phyloP scores from a whole-genome alignment of 2,888 invertebrate genomes.

The Mythimna impura region DNA sequence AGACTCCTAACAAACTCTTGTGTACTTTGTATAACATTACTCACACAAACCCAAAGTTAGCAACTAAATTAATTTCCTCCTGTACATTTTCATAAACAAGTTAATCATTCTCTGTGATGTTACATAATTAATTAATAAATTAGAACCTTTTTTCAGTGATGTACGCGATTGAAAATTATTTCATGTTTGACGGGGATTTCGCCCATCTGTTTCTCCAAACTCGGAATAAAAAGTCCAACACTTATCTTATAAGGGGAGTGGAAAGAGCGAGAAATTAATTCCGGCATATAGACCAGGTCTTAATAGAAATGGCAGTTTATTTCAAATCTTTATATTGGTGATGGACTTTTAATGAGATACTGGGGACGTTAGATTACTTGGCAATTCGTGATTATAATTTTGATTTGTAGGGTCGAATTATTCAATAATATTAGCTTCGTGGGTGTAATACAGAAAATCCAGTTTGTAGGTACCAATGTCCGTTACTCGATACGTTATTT shows the following conservation, averaged over 20 bases:
- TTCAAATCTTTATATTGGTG: background rate
- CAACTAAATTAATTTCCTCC: slow-evolving; percentile 25
- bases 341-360: background rate
- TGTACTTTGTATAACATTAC: slow-evolving; percentile 1
- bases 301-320: background rate
- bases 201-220: slow-evolving; percentile 31
- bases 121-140: slow-evolving; percentile 62
- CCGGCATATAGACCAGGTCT: slow-evolving; percentile 10
- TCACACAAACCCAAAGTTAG: slow-evolving; percentile 10
- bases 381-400: too few species aligned
- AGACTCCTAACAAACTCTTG: slow-evolving; percentile 2
- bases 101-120: slow-evolving; percentile 53
- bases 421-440: too few species aligned
- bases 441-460: too few species aligned
- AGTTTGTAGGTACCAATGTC: too few species aligned
- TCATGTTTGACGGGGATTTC: slow-evolving; percentile 32
- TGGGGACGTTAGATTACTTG: background rate
- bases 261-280: slow-evolving; percentile 31
- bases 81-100: slow-evolving; percentile 22
- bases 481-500: too few species aligned
- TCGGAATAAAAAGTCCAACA: slow-evolving; percentile 38
- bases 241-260: slow-evolving; percentile 31
- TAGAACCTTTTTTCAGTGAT: slow-evolving; percentile 45
- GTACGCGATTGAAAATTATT: slow-evolving; percentile 39
- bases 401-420: too few species aligned